These are phyloP conservation scores for Spinus pinus DNA, from an alignment of 2,797 vertebrate genomes.

Conservation along the genomic window DNA sequence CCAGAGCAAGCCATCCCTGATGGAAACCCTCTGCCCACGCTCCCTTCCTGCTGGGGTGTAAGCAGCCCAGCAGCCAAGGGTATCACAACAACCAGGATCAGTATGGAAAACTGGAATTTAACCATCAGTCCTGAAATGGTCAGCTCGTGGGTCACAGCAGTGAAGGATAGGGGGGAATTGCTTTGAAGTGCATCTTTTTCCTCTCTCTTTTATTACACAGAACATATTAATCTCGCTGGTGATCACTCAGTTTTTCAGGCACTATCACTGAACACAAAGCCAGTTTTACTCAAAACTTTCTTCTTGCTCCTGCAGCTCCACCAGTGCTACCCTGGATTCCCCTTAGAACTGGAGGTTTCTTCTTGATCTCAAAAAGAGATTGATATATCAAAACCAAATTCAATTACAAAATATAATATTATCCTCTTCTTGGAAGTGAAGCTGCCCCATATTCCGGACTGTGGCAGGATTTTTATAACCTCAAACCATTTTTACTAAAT, in stretches of 20 bases:
- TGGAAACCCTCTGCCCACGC: neutral
- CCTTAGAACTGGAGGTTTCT: slow-evolving; percentile 69
- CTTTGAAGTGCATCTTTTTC: neutral
- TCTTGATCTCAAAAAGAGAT: slow-evolving; percentile 72
- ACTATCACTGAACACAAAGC: neutral
- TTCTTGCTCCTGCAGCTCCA: slow-evolving; percentile 42
- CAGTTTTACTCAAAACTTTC: neutral
- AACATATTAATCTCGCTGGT: neutral
- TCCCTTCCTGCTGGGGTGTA: neutral
- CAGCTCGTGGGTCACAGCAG: neutral
- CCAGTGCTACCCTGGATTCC: slow-evolving; percentile 59
- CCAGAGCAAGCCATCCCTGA: neutral
- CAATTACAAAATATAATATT: slow-evolving; percentile 63
- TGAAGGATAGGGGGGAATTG: neutral
- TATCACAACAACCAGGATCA: neutral
- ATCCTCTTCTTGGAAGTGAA: slow-evolving; percentile 73
- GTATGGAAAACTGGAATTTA: neutral
- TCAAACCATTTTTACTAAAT: slow-evolving; percentile 18
- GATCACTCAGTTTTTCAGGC: slow-evolving; percentile 45
- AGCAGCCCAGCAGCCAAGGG: neutral
- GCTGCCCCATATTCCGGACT: slow-evolving; percentile 44
- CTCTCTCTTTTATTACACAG: neutral
- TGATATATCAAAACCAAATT: slow-evolving; percentile 61
- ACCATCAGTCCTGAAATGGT: neutral
- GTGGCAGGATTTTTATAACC: slow-evolving; percentile 40